These are phyloP conservation scores for Silurus asotus DNA, from an alignment of 2,113 vertebrate species.

Conservation along the genomic window DNA sequence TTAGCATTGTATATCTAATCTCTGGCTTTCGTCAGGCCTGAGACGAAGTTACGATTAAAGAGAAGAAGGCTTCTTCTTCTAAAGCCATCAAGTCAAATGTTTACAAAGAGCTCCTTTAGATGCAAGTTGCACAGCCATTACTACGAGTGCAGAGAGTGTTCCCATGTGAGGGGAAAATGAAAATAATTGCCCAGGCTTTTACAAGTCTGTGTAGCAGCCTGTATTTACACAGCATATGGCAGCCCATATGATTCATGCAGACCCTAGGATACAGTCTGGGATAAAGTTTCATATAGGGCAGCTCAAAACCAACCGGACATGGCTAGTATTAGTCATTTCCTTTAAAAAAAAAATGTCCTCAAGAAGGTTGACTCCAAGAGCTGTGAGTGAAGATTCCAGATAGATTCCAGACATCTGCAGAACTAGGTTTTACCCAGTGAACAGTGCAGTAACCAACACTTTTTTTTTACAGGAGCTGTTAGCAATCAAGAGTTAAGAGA, in stretches of 20 bases:
- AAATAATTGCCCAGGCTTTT: conserved; percentile 55
- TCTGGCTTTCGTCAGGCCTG: conserved; percentile 50
- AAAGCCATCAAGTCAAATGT: conserved; percentile 70
- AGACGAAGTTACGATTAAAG: conserved; percentile 65
- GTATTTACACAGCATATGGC: conserved; percentile 50
- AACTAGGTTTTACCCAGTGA: conserved; percentile 1
- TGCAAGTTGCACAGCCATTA: conserved; percentile 61
- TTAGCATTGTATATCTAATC: conserved; percentile 61
- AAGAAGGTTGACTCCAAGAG: conserved; percentile 9
- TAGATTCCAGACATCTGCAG: conserved; percentile 21
- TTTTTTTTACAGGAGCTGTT: conserved; percentile 2
- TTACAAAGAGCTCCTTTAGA: conserved; percentile 65
- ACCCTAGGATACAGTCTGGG: conserved; percentile 25
- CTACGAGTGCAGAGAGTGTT: conserved; percentile 43
- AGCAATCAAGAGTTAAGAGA: neutral
- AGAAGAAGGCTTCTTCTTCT: conserved; percentile 66
- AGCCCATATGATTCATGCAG: conserved; percentile 39
- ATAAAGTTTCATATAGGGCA: conserved; percentile 33
- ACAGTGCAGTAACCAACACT: neutral
- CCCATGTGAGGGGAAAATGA: conserved; percentile 59
- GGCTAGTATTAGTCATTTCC: conserved; percentile 40
- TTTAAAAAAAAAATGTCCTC: conserved; percentile 22
- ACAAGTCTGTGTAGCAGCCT: conserved; percentile 37
- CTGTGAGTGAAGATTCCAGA: conserved; percentile 18
- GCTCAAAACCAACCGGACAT: neutral